phyloP scores from a whole-genome alignment of 1,140 invertebrate genomes.

The Drosophila mayri region DNA sequence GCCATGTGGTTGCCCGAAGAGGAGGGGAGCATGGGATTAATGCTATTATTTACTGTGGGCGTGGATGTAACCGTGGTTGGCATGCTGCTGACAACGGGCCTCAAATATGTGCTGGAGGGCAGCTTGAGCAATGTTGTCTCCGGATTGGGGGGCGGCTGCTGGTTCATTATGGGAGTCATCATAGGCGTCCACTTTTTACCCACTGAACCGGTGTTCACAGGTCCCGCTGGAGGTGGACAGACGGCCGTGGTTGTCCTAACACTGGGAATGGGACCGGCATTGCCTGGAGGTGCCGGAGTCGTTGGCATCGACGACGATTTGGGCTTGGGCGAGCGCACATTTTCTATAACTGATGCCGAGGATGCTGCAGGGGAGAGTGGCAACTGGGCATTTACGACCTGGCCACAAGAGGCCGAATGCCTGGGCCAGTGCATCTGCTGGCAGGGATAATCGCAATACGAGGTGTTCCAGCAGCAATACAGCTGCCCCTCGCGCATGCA shows the following conservation, averaged over 20 bases:
- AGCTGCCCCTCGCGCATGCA: constrained; percentile 95
- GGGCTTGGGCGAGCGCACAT: constrained; percentile 3
- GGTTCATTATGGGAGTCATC: constrained; percentile 48
- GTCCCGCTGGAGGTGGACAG: constrained; percentile 2
- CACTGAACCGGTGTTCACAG: background rate
- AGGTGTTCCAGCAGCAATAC: constrained; percentile 98
- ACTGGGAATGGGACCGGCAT: constrained; percentile 1
- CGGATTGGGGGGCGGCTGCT: constrained; percentile 16
- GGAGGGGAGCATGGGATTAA: constrained; percentile 36
- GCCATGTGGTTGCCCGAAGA: constrained; percentile 37
- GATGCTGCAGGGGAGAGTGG: constrained; percentile 1
- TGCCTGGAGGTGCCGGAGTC: background rate
- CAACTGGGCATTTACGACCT: constrained; percentile 20
- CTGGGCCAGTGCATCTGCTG: constrained; percentile 90
- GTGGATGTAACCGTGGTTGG: constrained; percentile 25
- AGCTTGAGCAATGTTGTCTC: constrained; percentile 47
- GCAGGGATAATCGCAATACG: constrained; percentile 95
- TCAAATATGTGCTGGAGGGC: constrained; percentile 47
- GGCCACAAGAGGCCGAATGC: constrained; percentile 85
- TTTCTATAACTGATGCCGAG: constrained; percentile 4
- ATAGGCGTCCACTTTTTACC: constrained; percentile 48
- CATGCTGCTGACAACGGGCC: constrained; percentile 45
- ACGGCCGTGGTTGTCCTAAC: constrained; percentile 15
- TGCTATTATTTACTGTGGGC: constrained; percentile 20
- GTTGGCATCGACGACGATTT: background rate